Conservation (phyloP, 2,113 vertebrate genomes). For the Neolamprologus variostigma region DNA sequence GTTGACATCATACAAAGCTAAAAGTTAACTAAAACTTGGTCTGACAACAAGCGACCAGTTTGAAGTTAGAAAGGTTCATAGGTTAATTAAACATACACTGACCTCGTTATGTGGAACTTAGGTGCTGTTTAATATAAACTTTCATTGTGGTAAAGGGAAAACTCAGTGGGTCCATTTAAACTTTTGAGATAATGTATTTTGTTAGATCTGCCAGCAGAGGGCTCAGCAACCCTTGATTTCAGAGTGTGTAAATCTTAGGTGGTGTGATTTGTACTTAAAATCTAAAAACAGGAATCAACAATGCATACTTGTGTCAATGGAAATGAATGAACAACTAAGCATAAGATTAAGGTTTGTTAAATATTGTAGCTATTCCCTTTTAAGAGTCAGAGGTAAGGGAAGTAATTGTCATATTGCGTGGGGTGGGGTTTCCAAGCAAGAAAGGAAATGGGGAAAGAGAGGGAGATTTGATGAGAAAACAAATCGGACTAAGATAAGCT, state of each 20-base stretch:
- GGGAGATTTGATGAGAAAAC: neutral
- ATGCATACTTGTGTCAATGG: neutral
- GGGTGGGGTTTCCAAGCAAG: neutral
- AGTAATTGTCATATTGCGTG: neutral
- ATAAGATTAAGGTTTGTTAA: neutral
- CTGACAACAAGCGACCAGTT: neutral
- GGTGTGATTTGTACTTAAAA: neutral
- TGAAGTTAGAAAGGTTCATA: neutral
- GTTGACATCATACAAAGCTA: neutral
- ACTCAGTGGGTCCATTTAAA: neutral
- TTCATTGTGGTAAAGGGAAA: neutral
- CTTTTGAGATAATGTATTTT: neutral
- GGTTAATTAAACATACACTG: neutral
- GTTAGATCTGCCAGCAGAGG: slow-evolving; percentile 56
- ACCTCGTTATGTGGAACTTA: neutral
- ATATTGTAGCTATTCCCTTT: neutral
- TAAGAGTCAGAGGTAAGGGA: neutral
- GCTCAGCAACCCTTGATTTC: slow-evolving; percentile 43
- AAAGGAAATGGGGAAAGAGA: neutral
- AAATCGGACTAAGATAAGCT: neutral
- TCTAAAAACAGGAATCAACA: neutral
- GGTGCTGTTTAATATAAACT: neutral
- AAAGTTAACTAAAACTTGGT: neutral
- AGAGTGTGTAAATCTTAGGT: neutral
- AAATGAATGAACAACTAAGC: neutral